Percentiles rank a stretch among this genome's conserved stretches.
Conservation (phyloP, 2,113 vertebrate genomes). For the Orycteropus afer region DNA sequence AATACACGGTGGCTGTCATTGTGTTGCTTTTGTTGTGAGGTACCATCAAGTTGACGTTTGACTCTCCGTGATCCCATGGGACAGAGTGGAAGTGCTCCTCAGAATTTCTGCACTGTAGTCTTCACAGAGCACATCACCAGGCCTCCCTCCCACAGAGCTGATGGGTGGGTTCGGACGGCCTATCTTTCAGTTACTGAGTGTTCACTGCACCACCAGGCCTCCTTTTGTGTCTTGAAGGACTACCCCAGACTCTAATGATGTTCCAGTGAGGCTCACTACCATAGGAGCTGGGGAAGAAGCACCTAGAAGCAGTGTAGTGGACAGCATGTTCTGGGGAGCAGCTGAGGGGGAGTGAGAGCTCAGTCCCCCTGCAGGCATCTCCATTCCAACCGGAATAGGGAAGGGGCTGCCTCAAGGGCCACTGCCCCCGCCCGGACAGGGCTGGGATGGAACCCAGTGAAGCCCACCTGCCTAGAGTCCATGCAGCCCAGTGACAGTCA, state of each 20-base stretch:
- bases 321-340: neutral
- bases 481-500: neutral
- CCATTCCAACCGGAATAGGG: neutral
- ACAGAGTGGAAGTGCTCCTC: no score
- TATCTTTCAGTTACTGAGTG: no score
- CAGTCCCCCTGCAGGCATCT: neutral
- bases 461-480: neutral
- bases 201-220: neutral
- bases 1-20: no score
- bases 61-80: no score
- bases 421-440: neutral
- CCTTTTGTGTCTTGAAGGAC: neutral
- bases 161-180: no score
- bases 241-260: neutral
- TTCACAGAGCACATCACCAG: no score
- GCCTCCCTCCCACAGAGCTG: no score
- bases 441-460: neutral
- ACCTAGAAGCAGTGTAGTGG: neutral
- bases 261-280: neutral
- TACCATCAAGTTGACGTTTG: no score
- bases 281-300: neutral
- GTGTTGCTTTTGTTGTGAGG: no score
- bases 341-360: accelerated
- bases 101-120: no score
- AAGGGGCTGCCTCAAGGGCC: neutral